Conservation (phyloP, 2,888 invertebrate genomes). For the Stramonita haemastoma region DNA sequence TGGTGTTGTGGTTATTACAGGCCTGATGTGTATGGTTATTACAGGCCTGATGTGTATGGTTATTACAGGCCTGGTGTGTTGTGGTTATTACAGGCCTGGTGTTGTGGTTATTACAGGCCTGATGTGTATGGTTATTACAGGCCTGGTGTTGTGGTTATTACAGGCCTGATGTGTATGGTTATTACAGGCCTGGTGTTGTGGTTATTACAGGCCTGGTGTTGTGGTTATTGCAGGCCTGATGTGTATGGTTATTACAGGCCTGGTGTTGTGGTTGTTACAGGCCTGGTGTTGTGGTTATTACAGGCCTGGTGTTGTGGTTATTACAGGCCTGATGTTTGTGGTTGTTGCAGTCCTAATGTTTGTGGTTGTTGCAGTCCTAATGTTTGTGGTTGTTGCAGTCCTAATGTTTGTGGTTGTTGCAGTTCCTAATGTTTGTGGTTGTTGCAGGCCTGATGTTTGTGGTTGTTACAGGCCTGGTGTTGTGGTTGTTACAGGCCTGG, state of each 20-base stretch:
- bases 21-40: slow-evolving; percentile 83
- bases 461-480: slow-evolving; percentile 86
- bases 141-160: slow-evolving; percentile 83
- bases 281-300: slow-evolving; percentile 83
- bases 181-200: slow-evolving; percentile 87
- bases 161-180: slow-evolving; percentile 86
- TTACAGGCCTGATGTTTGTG: not conserved
- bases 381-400: slow-evolving; percentile 83
- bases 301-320: too few species aligned
- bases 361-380: slow-evolving; percentile 85
- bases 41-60: slow-evolving; percentile 86
- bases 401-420: too few species aligned
- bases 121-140: slow-evolving; percentile 81
- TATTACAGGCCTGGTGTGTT: slow-evolving; percentile 86
- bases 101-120: slow-evolving; percentile 85
- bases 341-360: slow-evolving; percentile 84
- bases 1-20: slow-evolving; percentile 83
- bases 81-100: slow-evolving; percentile 86
- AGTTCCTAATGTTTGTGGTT: not conserved
- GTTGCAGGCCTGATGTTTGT: slow-evolving; percentile 86
- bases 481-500: slow-evolving; percentile 86
- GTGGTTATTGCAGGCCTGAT: slow-evolving; percentile 86
- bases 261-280: slow-evolving; percentile 83
- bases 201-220: slow-evolving; percentile 86
- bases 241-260: slow-evolving; percentile 82